Base-by-base conservation (phyloP, 2,797 vertebrate species). In the Podarcis siculus region DNA sequence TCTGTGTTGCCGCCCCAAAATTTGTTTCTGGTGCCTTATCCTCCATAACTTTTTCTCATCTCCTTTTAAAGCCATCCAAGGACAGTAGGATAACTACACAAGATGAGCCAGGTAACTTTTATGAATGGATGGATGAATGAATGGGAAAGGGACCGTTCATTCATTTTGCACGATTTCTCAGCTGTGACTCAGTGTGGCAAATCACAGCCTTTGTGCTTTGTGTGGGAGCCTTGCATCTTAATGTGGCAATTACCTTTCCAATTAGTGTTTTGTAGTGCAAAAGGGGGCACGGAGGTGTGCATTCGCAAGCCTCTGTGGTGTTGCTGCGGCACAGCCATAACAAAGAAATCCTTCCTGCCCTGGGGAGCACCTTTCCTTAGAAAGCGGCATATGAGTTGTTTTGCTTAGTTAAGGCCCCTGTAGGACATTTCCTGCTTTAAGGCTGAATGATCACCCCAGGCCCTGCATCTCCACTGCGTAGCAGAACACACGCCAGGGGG, bases 401-500 rank as follows among this genome's bases (percentile, higher is more conserved):
- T 19, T 58, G 2, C 8, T 17, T 58, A 35, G 45, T 35, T 58
- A 17, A 42, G 82, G 32, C 76, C 67, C 30, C 79, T 86, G 76
- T 0, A 32, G 45, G 37, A 61, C 49, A 83, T 88, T 37, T 78
- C 78, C 23, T 82, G 66, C 76, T 79, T 71, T 79, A 82, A 71
- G 71, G 81, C 45, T 58, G 0, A 0, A 81, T 49, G n/a, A 0
- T 12, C n/a, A 32, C 82, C 83, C 90, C n/a, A 3, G 58, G 89
- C 79, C 45, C 15, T 66, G 69, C 80, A 80, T 86, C 88, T 91
- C 58, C 67, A 58, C 5, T 45, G 15, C 32, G 5, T 4, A 85
- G 42, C 45, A 35, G 1, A 6, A 39, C 85, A 82, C 76, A 86
- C 76, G 86, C 79, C 13, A 42, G 21, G 37, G 78, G 21, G 37